phyloP scores from a whole-genome alignment of 2,113 vertebrate genomes.

The Alectura lathami region DNA sequence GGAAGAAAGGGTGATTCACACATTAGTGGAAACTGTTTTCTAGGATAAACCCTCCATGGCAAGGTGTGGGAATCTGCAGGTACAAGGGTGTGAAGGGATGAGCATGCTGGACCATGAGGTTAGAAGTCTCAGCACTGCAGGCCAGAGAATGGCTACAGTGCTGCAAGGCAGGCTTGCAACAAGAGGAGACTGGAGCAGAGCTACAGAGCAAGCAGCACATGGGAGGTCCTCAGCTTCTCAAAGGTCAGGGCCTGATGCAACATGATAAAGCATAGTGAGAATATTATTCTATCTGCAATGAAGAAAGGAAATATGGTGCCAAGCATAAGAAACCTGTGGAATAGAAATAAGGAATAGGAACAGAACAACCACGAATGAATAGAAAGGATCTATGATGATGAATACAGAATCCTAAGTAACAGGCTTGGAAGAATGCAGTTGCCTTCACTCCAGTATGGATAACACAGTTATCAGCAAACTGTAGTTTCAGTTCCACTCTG shows the following conservation, averaged over 20 bases:
- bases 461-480: neutral
- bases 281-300: neutral
- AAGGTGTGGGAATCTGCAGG: neutral
- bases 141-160: rapidly evolving
- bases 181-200: neutral
- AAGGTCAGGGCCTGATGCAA: neutral
- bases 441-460: neutral
- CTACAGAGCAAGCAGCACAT: neutral
- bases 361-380: neutral
- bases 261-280: neutral
- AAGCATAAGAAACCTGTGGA: neutral
- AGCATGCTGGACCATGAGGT: rapidly evolving
- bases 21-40: neutral
- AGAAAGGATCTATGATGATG: neutral
- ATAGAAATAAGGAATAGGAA: neutral
- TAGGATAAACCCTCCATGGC: neutral
- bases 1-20: neutral
- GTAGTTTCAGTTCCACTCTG: neutral
- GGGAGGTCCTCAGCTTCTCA: neutral
- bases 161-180: neutral
- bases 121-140: rapidly evolving
- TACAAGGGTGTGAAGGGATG: neutral
- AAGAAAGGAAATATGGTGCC: neutral
- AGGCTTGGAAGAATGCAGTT: neutral
- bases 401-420: neutral